These are phyloP conservation scores for Polypterus bichir DNA, from an alignment of 2,113 vertebrate genomes.

Conservation along the genomic window DNA sequence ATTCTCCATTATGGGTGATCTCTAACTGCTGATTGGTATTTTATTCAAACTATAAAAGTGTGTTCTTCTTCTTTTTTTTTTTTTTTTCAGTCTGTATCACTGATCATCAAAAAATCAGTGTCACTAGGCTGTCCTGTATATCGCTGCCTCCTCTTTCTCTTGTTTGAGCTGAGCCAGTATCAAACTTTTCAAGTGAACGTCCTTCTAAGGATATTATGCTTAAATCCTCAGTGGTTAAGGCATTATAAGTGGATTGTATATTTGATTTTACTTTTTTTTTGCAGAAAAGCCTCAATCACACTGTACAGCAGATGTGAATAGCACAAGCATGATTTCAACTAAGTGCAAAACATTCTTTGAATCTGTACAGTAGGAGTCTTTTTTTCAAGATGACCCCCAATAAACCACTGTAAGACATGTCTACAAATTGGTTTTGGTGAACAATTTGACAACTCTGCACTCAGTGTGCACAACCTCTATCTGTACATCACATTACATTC, in stretches of 20 bases:
- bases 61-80: too few species aligned
- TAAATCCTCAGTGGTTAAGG: too few species aligned
- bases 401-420: background rate
- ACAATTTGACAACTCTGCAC: background rate
- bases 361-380: conserved; percentile 1
- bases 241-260: too few species aligned
- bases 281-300: background rate
- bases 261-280: background rate
- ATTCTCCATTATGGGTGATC: too few species aligned
- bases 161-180: background rate
- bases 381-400: background rate
- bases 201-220: background rate
- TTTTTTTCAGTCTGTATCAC: too few species aligned
- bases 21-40: too few species aligned
- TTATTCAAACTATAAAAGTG: too few species aligned
- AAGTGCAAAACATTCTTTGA: background rate
- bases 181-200: background rate
- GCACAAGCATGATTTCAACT: background rate
- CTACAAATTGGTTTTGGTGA: background rate
- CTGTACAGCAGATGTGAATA: background rate
- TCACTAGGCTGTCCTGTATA: background rate
- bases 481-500: background rate
- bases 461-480: background rate
- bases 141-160: background rate
- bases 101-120: background rate